Percentiles rank a stretch among this genome's conserved stretches.
Conservation (phyloP, 2,797 vertebrate genomes). For the Morelia viridis region DNA sequence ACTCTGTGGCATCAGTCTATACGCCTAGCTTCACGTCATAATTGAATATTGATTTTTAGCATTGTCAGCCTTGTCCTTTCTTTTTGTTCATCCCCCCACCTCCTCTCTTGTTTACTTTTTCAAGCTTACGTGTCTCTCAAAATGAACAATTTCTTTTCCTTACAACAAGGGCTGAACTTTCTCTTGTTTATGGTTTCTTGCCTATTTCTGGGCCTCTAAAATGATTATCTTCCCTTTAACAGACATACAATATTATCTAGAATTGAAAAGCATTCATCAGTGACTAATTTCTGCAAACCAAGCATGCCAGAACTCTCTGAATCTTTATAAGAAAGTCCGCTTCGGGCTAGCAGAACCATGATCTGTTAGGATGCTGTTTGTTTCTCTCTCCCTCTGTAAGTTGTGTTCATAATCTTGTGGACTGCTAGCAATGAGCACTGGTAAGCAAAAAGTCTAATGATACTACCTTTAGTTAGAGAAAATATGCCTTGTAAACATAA, state of each 20-base stretch:
- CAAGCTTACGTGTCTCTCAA: not conserved
- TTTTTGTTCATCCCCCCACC: not conserved
- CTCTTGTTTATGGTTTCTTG: not conserved
- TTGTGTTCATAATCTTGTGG: too few relatives aligned
- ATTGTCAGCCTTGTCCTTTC: not conserved
- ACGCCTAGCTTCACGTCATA: not conserved
- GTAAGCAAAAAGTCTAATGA: too few relatives aligned
- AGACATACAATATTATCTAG: not conserved
- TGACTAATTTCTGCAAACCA: not conserved
- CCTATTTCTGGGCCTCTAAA: not conserved
- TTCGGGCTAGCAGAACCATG: too few relatives aligned
- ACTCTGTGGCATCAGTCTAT: not conserved
- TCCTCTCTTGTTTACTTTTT: not conserved
- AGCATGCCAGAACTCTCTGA: not conserved
- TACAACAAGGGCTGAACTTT: not conserved
- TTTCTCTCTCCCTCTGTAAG: too few relatives aligned
- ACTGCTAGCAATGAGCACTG: too few relatives aligned
- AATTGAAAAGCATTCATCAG: not conserved
- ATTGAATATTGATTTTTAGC: slow-evolving; percentile 13
- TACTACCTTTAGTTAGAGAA: too few relatives aligned
- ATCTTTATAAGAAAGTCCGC: not conserved
- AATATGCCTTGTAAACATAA: too few relatives aligned
- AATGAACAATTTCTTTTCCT: slow-evolving; percentile 1
- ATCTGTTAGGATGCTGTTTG: too few relatives aligned
- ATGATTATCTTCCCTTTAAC: not conserved